A percentile compares a stretch with the other conserved stretches of the same genome.
These are phyloP conservation scores for Theocolax elegans DNA, from an alignment of 1,140 invertebrate species.

Conservation along the genomic window DNA sequence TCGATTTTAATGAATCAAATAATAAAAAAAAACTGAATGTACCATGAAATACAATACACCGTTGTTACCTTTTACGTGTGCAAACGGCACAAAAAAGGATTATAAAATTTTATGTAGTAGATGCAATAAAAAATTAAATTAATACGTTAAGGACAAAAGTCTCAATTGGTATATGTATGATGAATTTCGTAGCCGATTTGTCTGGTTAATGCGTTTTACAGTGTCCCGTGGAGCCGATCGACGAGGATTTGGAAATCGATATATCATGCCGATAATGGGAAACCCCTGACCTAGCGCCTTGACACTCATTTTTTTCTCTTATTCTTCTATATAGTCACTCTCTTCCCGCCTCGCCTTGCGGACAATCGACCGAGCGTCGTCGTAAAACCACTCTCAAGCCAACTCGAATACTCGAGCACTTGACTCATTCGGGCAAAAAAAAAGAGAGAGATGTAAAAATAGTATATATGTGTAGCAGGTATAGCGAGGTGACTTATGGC, in stretches of 20 bases:
- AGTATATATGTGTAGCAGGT: neutral
- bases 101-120: too few species aligned
- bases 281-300: constrained; percentile 36
- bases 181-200: neutral
- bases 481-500: constrained; percentile 30
- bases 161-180: too few species aligned
- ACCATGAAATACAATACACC: too few species aligned
- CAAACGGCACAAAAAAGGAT: too few species aligned
- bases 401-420: constrained; percentile 19
- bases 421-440: constrained; percentile 29
- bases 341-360: constrained; percentile 16
- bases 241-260: constrained; percentile 36
- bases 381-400: constrained; percentile 34
- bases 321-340: neutral
- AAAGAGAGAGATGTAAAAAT: constrained; percentile 29
- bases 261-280: constrained; percentile 3
- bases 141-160: too few species aligned
- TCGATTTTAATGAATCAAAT: too few species aligned
- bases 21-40: too few species aligned
- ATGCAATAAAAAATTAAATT: too few species aligned
- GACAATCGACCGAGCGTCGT: constrained; percentile 28
- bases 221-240: too few species aligned
- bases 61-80: too few species aligned
- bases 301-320: constrained; percentile 32
- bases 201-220: neutral